Evolutionary conservation across 1,140 invertebrate species (phyloP).

Genomic region (Heliothis subflexa): DNA sequence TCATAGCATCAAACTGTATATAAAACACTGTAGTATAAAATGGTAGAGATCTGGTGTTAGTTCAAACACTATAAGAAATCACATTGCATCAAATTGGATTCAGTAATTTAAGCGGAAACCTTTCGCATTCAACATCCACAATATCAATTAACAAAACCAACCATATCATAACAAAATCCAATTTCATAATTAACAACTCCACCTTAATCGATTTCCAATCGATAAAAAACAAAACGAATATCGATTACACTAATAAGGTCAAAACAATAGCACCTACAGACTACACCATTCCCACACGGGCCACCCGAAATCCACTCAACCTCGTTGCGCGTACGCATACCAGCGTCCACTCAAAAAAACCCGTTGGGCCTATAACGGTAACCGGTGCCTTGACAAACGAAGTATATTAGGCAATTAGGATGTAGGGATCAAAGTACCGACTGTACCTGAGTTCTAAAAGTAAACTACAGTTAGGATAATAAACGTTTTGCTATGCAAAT

Average conservation of each 20-base stretch:
- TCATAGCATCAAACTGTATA: too few species aligned
- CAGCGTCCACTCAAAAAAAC: constrained; percentile 30
- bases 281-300: constrained; percentile 15
- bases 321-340: constrained; percentile 1
- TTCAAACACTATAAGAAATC: too few species aligned
- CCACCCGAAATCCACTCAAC: constrained; percentile 42
- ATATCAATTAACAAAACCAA: neutral
- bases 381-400: constrained; percentile 37
- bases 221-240: neutral
- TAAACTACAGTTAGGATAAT: constrained; percentile 34
- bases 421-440: constrained; percentile 42
- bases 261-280: neutral
- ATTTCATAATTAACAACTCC: neutral
- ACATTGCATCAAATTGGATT: too few species aligned
- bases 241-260: constrained; percentile 15
- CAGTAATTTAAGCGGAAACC: too few species aligned
- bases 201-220: neutral
- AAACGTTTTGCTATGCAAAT: neutral
- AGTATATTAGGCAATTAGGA: constrained; percentile 46
- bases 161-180: neutral
- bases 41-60: too few species aligned
- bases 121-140: too few species aligned
- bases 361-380: constrained; percentile 45
- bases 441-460: constrained; percentile 16
- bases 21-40: too few species aligned